Conservation (phyloP, 2,113 vertebrate species). For the Seriola aureovittata region DNA sequence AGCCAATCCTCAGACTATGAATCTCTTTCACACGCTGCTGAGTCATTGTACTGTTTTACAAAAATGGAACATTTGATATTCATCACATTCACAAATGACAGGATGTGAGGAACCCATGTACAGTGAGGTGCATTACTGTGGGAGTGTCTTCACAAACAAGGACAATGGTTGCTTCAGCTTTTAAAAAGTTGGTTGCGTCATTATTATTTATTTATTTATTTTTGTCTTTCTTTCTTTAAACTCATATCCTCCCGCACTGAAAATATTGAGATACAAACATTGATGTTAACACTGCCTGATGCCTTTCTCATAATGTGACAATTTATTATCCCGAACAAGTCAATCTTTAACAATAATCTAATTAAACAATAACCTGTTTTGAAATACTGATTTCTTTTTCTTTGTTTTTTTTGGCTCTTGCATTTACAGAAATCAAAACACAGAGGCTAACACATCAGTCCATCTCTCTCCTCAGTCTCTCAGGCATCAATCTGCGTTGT, state of each 20-base stretch:
- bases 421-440: background rate
- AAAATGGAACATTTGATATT: slow-evolving; percentile 36
- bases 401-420: background rate
- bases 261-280: background rate
- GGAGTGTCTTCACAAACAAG: background rate
- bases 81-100: slow-evolving; percentile 9
- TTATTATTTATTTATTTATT: background rate
- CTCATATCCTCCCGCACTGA: slow-evolving; percentile 2
- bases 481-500: slow-evolving; percentile 81
- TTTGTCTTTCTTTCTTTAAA: background rate
- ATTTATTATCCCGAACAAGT: background rate
- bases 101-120: background rate
- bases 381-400: slow-evolving; percentile 10
- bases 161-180: background rate
- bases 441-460: slow-evolving; percentile 1
- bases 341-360: slow-evolving; percentile 3
- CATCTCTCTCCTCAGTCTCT: slow-evolving; percentile 64
- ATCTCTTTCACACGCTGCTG: slow-evolving; percentile 37
- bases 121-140: background rate
- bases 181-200: background rate
- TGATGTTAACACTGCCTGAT: background rate
- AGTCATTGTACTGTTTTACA: slow-evolving; percentile 50
- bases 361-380: background rate
- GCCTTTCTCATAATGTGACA: slow-evolving; percentile 5
- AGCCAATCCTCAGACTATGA: slow-evolving; percentile 46